These are phyloP conservation scores for Enchytraeus crypticus DNA, from an alignment of 2,888 invertebrate species.

Conservation along the genomic window DNA sequence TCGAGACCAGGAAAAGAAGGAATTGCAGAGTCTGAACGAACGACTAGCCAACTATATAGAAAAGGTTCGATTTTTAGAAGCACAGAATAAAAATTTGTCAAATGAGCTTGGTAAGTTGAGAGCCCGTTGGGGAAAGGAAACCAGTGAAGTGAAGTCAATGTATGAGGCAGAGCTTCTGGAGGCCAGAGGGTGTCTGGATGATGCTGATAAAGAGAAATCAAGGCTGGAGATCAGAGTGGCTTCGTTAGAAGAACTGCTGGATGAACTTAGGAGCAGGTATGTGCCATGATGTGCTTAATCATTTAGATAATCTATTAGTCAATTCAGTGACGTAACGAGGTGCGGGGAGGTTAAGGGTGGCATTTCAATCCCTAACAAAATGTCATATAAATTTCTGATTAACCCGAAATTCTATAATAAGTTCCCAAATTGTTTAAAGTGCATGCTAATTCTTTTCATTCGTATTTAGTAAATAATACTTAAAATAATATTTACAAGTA, in stretches of 20 bases:
- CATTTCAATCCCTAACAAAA: no score
- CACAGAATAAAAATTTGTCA: constrained; percentile 48
- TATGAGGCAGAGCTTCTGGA: constrained; percentile 52
- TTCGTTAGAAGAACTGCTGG: constrained; percentile 49
- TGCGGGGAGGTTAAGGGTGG: no score
- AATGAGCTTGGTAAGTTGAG: constrained; percentile 44
- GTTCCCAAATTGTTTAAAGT: no score
- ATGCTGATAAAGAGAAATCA: constrained; percentile 51
- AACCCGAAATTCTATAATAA: no score
- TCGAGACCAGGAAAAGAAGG: constrained; percentile 52
- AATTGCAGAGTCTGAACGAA: constrained; percentile 53
- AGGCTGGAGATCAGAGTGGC: no score
- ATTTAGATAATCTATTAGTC: no score
- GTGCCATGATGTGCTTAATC: constrained; percentile 19
- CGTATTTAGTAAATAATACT: no score
- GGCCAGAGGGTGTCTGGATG: constrained; percentile 51
- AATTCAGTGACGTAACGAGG: no score
- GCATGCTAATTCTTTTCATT: no score
- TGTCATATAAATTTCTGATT: no score
- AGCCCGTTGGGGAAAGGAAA: constrained; percentile 32
- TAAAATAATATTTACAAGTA: no score
- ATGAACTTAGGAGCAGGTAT: constrained; percentile 38
- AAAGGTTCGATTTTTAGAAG: no score
- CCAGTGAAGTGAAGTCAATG: constrained; percentile 46
- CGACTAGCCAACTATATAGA: constrained; percentile 53